These are phyloP conservation scores for Rhegmatorhina hoffmannsi DNA, from an alignment of 2,113 vertebrate genomes.

Conservation along the genomic window DNA sequence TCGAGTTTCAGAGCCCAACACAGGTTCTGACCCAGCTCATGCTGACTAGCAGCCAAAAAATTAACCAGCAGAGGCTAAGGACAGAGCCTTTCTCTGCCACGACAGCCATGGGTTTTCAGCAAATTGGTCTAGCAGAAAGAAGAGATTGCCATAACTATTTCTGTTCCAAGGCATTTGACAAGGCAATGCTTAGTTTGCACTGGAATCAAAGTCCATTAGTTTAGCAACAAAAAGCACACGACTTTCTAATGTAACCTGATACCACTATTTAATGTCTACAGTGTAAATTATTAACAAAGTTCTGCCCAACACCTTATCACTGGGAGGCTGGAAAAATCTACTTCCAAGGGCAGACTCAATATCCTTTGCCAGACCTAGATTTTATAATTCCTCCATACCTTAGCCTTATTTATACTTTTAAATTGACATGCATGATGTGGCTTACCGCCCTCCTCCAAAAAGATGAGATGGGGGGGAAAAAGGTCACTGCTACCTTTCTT, in stretches of 20 bases:
- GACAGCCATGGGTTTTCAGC: rapidly evolving
- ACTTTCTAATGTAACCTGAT: conserved; percentile 14
- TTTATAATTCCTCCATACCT: background rate
- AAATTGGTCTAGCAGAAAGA: background rate
- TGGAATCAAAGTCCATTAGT: conserved; percentile 40
- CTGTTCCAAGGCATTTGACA: background rate
- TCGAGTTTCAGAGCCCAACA: background rate
- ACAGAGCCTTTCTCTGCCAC: background rate
- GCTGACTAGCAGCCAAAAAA: background rate
- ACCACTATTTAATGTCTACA: background rate
- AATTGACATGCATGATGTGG: background rate
- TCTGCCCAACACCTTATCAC: background rate
- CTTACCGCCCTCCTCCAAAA: background rate
- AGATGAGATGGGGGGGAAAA: background rate
- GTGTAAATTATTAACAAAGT: conserved; percentile 50
- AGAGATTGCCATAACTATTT: background rate
- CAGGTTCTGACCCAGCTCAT: background rate
- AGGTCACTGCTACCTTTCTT: background rate
- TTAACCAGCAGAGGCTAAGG: background rate
- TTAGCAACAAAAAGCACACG: background rate
- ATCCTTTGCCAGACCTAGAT: background rate
- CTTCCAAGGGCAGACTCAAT: background rate
- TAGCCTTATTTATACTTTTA: background rate
- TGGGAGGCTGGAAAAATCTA: background rate
- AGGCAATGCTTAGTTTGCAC: background rate